These are phyloP conservation scores for Amyelois transitella DNA, from an alignment of 1,140 invertebrate species.

Conservation along the genomic window DNA sequence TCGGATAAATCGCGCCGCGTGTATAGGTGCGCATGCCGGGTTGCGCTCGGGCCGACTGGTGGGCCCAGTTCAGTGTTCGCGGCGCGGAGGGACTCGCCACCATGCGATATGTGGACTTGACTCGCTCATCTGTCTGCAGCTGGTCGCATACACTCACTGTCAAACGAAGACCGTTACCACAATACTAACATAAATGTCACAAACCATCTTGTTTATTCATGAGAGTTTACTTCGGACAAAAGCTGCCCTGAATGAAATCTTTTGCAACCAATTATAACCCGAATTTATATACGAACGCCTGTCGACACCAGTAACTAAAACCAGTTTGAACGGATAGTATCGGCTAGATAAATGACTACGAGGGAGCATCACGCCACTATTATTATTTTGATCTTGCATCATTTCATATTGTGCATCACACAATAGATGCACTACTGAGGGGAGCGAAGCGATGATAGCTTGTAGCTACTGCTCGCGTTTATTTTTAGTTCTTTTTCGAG, in stretches of 20 bases:
- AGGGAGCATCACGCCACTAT: constrained; percentile 4
- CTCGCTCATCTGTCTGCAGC: constrained; percentile 43
- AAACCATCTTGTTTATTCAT: constrained; percentile 37
- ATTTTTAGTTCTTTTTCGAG: background rate
- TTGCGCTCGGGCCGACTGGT: constrained; percentile 51
- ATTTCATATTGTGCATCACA: background rate
- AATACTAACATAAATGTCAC: constrained; percentile 27
- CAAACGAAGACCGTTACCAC: constrained; percentile 29
- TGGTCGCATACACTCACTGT: constrained; percentile 20
- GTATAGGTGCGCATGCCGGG: constrained; percentile 52
- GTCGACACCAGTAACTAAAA: constrained; percentile 16
- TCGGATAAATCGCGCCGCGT: constrained; percentile 27
- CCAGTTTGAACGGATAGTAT: constrained; percentile 17
- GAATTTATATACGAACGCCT: background rate
- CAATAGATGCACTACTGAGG: background rate
- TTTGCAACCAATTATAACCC: background rate
- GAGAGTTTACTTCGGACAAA: constrained; percentile 13
- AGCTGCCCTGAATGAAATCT: constrained; percentile 2
- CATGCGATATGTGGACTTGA: constrained; percentile 14
- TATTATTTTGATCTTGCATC: constrained; percentile 2
- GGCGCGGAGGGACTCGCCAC: constrained; percentile 34
- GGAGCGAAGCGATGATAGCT: constrained; percentile 2
- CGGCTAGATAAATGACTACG: constrained; percentile 10
- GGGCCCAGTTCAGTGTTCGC: constrained; percentile 11
- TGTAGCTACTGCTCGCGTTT: background rate